Base-by-base conservation (phyloP, 2,113 vertebrate species). In the Pavo muticus region DNA sequence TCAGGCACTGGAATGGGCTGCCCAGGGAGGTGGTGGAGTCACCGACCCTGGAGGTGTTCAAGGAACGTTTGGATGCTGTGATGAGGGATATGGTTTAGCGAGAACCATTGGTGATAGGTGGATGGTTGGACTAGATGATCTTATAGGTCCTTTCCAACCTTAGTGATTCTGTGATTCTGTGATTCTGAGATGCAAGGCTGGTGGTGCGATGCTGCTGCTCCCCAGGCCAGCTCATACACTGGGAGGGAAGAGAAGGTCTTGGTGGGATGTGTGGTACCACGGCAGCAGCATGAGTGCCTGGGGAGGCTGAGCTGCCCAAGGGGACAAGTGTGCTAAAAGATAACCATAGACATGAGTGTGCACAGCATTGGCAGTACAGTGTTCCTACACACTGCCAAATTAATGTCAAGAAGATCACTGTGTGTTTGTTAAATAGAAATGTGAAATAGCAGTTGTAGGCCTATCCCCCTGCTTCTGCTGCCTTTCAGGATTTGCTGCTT, bases 351-450 rank as follows among this genome's bases (percentile, higher is more conserved):
- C 19, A 16, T 19, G 61, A 39, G 39, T 27, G 17, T 29, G 39
- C 42, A 69, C 11, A 42, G 12, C 68, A 59, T 52, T 54, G 78
- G 32, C 48, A 59, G 7, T 59, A 19, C 21, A 68, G 11, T 30
- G 23, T 84, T 68, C 8, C 32, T n/a, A n/a, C 32, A 35, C 6
- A 23, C 76, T n/a, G 1, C 15, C 69, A 89, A 90, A 78, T 42
- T 63, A 64, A 44, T 57, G 23, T 54, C 57, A 71, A 47, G 75
- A 73, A 82, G 13, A 52, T 20, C 48, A 40, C 11, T 88, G 17
- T 48, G 5, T 29, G 64, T 92, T 91, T 96, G 75, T 75, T 79
- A 70, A 92, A 82, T 87, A 84, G 57, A 88, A 61, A 95, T 35
- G 32, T 91, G 59, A 90, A 84, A 60, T 9, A 56, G 30, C 37